These are phyloP conservation scores for Crenuchus spilurus DNA, from an alignment of 2,797 vertebrate species.

Conservation along the genomic window DNA sequence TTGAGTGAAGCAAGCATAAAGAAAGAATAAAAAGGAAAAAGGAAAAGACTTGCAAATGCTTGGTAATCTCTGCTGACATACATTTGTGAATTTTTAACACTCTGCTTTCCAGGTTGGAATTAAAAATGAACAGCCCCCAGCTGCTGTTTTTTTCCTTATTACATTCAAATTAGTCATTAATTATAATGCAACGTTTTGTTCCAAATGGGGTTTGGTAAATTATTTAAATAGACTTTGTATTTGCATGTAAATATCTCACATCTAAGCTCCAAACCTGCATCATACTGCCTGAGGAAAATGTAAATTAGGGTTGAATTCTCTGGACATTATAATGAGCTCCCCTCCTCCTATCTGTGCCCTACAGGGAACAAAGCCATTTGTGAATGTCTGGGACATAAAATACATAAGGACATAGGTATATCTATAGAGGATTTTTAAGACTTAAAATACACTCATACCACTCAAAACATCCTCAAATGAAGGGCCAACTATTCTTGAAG, in stretches of 20 bases:
- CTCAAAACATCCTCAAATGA: background rate
- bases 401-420: background rate
- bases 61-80: background rate
- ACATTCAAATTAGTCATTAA: background rate
- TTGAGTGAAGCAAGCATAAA: too few species aligned
- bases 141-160: background rate
- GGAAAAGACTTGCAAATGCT: background rate
- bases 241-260: constrained; percentile 12
- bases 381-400: background rate
- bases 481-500: background rate
- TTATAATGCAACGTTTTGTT: background rate
- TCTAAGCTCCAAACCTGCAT: background rate
- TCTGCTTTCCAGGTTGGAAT: background rate
- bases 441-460: background rate
- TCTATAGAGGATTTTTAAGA: background rate
- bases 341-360: constrained; percentile 18
- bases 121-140: background rate
- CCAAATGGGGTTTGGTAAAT: background rate
- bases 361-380: constrained; percentile 12
- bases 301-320: constrained; percentile 9
- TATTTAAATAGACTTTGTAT: background rate
- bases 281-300: constrained; percentile 16
- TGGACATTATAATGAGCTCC: constrained; percentile 27
- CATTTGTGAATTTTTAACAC: background rate
- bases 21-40: background rate